phyloP scores from a whole-genome alignment of 2,797 vertebrate species.

The Parauchenoglanis ngamensis region DNA sequence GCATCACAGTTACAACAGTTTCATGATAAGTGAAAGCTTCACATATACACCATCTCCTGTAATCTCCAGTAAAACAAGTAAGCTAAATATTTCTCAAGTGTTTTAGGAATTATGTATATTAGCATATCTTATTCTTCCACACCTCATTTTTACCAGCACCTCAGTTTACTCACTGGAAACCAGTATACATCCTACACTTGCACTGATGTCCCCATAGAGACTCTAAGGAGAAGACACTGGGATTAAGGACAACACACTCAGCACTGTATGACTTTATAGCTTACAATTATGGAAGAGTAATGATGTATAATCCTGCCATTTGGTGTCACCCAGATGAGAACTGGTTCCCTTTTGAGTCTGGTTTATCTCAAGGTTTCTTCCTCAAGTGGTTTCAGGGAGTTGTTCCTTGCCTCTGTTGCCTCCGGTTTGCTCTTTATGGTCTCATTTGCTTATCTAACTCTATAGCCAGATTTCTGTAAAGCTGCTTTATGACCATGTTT shows the following conservation, averaged over 20 bases:
- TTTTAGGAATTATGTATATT: not conserved
- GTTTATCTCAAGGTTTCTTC: not conserved
- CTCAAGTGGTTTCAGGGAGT: not conserved
- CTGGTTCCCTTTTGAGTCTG: not conserved
- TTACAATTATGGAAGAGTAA: not conserved
- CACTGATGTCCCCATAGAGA: not conserved
- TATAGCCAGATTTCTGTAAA: too few species aligned
- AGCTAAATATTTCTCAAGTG: not conserved
- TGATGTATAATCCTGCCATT: not conserved
- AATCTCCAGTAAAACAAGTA: not conserved
- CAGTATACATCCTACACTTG: not conserved
- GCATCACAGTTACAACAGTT: not conserved
- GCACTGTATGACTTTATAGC: not conserved
- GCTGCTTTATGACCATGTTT: not conserved
- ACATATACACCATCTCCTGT: not conserved
- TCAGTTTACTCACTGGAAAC: not conserved
- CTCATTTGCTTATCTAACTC: not conserved
- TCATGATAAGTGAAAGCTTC: not conserved
- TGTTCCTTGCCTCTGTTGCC: not conserved
- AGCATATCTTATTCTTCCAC: not conserved
- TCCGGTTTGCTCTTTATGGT: not conserved
- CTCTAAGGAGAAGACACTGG: not conserved
- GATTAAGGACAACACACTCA: not conserved
- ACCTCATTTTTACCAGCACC: not conserved
- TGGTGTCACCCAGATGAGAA: not conserved